A percentile compares a stretch with the other conserved stretches of the same genome.
phyloP scores from a whole-genome alignment of 2,888 invertebrate genomes.

The Stenodera caucasica region DNA sequence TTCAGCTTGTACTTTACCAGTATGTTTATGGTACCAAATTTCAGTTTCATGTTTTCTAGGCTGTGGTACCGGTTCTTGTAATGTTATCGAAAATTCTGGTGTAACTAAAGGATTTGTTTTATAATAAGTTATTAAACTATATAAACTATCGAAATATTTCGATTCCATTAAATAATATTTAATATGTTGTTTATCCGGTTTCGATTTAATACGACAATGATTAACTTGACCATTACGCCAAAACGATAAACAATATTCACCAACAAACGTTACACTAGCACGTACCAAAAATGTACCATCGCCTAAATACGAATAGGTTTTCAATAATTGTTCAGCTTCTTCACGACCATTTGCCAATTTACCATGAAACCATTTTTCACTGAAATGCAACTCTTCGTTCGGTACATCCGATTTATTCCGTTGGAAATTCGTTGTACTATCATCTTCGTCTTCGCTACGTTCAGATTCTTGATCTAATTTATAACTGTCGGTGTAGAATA shows the following conservation, averaged over 20 bases:
- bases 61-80: slow-evolving; percentile 91
- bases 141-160: slow-evolving; percentile 87
- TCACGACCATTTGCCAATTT: slow-evolving; percentile 76
- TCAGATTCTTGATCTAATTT: slow-evolving; percentile 45
- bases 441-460: slow-evolving; percentile 53
- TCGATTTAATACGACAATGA: slow-evolving; percentile 89
- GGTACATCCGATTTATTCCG: slow-evolving; percentile 67
- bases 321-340: slow-evolving; percentile 77
- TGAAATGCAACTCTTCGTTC: slow-evolving; percentile 87
- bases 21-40: slow-evolving; percentile 88
- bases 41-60: slow-evolving; percentile 92
- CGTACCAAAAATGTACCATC: slow-evolving; percentile 93
- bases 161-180: slow-evolving; percentile 90
- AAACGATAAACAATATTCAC: slow-evolving; percentile 94
- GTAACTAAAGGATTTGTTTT: slow-evolving; percentile 83
- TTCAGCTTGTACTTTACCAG: slow-evolving; percentile 82
- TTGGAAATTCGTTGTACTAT: slow-evolving; percentile 50
- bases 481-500: slow-evolving; percentile 80
- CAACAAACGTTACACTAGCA: slow-evolving; percentile 93
- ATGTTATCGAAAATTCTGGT: slow-evolving; percentile 84
- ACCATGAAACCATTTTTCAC: slow-evolving; percentile 94
- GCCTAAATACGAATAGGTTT: slow-evolving; percentile 77
- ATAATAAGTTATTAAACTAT: slow-evolving; percentile 89
- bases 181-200: slow-evolving; percentile 83
- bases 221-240: slow-evolving; percentile 88